Percentiles rank a stretch among this genome's conserved stretches.
Conservation (phyloP, 2,888 invertebrate genomes). For the Onthophagus sagittarius region DNA sequence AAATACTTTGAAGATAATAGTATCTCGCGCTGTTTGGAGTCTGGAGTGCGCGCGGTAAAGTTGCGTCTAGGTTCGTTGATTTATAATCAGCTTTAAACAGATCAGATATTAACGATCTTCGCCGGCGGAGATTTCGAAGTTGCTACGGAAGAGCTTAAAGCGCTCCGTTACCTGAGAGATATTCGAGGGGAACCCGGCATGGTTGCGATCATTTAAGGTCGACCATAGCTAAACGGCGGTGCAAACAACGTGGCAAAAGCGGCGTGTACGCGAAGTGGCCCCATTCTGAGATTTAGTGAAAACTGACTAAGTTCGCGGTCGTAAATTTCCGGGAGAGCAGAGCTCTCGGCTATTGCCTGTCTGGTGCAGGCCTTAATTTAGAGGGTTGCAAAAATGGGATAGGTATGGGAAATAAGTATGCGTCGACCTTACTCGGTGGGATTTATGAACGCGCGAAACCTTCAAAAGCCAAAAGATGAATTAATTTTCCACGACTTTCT, state of each 20-base stretch:
- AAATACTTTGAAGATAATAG: background rate
- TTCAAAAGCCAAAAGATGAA: background rate
- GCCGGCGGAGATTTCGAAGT: background rate
- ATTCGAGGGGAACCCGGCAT: too few species aligned
- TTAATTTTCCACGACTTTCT: background rate
- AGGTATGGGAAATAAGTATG: background rate
- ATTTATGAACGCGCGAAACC: background rate
- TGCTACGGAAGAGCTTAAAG: background rate
- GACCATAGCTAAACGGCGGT: background rate
- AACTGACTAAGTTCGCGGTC: background rate
- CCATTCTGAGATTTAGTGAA: background rate
- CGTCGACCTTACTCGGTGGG: background rate
- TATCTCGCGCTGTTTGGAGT: background rate
- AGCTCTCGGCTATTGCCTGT: background rate
- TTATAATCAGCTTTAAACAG: background rate
- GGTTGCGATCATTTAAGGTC: background rate
- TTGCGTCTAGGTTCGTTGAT: background rate
- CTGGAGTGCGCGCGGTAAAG: too few species aligned
- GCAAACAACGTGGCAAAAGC: background rate
- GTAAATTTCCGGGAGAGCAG: background rate
- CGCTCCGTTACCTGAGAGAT: background rate
- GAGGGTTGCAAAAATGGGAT: background rate
- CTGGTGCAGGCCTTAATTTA: background rate
- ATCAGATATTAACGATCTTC: background rate
- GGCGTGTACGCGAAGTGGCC: background rate